A percentile compares a stretch with the other conserved stretches of the same genome.
phyloP scores from a whole-genome alignment of 2,888 invertebrate genomes.

The Cosmia trapezina region DNA sequence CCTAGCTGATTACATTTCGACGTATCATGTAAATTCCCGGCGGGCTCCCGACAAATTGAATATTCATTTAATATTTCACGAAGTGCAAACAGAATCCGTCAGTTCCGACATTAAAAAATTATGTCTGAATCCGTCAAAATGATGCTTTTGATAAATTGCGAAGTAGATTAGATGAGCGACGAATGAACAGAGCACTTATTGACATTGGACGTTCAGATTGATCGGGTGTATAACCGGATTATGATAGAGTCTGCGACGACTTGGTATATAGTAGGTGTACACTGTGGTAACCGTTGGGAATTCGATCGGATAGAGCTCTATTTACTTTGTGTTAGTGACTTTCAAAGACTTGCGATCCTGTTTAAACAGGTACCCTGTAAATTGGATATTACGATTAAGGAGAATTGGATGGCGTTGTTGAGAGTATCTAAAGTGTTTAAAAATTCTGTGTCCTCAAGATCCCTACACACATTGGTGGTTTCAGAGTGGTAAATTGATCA shows the following conservation, averaged over 20 bases:
- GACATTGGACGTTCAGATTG: conserved; percentile 23
- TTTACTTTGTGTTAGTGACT: conserved; percentile 18
- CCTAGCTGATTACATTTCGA: conserved; percentile 16
- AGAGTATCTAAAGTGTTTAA: not conserved
- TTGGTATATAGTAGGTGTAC: not conserved
- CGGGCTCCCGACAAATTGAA: conserved; percentile 38
- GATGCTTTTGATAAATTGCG: conserved; percentile 19
- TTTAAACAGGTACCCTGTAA: conserved; percentile 19
- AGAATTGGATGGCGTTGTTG: not conserved
- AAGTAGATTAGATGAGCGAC: conserved; percentile 29
- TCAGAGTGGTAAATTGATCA: not conserved
- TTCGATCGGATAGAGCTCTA: not conserved
- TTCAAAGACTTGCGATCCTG: conserved; percentile 5
- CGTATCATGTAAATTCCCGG: conserved; percentile 32
- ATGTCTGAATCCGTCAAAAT: conserved; percentile 8
- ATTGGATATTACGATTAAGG: conserved; percentile 5
- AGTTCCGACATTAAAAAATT: conserved; percentile 21
- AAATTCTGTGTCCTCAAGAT: not conserved
- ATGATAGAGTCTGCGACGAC: conserved; percentile 7
- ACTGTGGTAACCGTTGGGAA: not conserved
- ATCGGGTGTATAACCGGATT: conserved; percentile 30
- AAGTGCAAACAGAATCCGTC: conserved; percentile 16
- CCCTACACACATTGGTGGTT: not conserved
- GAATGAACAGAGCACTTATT: conserved; percentile 28
- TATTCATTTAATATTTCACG: conserved; percentile 53